A percentile compares a stretch with the other conserved stretches of the same genome.
Evolutionary conservation across 2,113 vertebrate genomes (phyloP).

Genomic region (Glaucomys volans): DNA sequence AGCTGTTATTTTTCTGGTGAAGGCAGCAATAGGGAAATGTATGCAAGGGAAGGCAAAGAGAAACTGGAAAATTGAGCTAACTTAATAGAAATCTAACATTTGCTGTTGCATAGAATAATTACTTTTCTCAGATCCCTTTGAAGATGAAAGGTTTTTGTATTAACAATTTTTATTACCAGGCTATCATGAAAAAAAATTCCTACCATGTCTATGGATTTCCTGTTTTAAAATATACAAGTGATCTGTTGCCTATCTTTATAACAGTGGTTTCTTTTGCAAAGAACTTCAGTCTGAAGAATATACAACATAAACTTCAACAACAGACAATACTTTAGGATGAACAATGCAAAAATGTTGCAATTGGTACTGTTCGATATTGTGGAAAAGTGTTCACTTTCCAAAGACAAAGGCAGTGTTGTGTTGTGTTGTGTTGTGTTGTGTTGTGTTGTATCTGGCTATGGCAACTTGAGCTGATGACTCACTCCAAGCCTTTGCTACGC

Average conservation of each 20-base stretch:
- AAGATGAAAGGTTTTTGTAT: constrained; percentile 82
- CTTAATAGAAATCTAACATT: constrained; percentile 85
- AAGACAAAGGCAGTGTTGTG: constrained; percentile 77
- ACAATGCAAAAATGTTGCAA: constrained; percentile 61
- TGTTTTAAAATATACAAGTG: constrained; percentile 74
- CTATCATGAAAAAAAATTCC: constrained; percentile 58
- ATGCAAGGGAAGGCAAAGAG: constrained; percentile 74
- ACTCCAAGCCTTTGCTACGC: constrained; percentile 75
- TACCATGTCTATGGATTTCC: constrained; percentile 74
- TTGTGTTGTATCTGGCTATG: constrained; percentile 81
- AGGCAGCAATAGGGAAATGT: constrained; percentile 81
- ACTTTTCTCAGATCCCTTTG: constrained; percentile 84
- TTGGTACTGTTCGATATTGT: not conserved
- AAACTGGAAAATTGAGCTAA: constrained; percentile 82
- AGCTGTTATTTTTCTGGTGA: constrained; percentile 84
- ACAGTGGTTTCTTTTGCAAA: constrained; percentile 79
- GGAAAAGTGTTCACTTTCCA: constrained; percentile 69
- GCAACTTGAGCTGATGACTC: constrained; percentile 80
- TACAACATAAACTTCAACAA: constrained; percentile 67
- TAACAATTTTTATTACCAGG: constrained; percentile 79
- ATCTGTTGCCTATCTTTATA: constrained; percentile 76
- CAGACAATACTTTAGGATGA: constrained; percentile 72
- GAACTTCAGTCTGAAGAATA: constrained; percentile 57
- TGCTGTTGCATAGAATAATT: constrained; percentile 83
- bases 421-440: too few species aligned